Conservation (phyloP, 2,113 vertebrate species). For the Anoura caudifer region DNA sequence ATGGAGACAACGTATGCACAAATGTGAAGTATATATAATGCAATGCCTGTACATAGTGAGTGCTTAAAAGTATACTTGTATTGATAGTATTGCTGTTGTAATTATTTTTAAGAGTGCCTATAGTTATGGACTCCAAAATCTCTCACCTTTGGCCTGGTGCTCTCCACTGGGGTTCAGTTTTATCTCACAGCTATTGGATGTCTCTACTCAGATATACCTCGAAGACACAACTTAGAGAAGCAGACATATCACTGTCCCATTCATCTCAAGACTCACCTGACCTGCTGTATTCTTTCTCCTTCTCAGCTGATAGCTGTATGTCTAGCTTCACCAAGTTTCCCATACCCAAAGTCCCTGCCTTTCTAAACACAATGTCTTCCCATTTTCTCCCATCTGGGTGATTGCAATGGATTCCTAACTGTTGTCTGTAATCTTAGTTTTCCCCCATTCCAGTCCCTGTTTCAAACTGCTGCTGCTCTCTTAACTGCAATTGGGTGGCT, state of each 20-base stretch:
- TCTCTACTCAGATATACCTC: neutral
- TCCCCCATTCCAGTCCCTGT: neutral
- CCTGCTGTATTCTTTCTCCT: neutral
- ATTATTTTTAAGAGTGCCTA: neutral
- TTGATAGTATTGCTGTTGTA: neutral
- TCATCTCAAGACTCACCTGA: neutral
- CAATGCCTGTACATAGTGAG: neutral
- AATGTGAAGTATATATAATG: neutral
- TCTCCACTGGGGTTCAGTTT: neutral
- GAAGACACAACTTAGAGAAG: neutral
- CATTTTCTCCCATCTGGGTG: neutral
- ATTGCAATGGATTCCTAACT: neutral
- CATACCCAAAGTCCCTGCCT: neutral
- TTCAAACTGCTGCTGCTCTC: neutral
- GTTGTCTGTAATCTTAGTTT: neutral
- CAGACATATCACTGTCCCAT: neutral
- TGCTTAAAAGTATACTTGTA: neutral
- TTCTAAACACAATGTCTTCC: too few relatives aligned
- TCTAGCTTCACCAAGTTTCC: neutral
- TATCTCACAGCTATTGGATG: too few relatives aligned
- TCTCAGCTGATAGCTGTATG: neutral
- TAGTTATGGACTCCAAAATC: neutral
- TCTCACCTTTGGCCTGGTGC: neutral
- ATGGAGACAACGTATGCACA: neutral
- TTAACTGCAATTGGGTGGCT: neutral